Percentiles rank a stretch among this genome's conserved stretches.
phyloP scores from a whole-genome alignment of 23 tunicate species.

The Ciona savignyi region DNA sequence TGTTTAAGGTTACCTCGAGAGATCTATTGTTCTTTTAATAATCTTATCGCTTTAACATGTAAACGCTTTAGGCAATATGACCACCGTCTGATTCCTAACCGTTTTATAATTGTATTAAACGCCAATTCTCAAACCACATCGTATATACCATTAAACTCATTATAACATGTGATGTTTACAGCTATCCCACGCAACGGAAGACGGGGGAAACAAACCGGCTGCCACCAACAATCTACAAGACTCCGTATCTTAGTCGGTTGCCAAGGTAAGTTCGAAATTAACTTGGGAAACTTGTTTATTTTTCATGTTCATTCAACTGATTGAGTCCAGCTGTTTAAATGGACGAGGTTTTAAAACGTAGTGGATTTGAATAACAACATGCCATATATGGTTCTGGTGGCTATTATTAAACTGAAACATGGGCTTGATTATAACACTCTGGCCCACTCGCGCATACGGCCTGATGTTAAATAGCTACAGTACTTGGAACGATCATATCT shows the following conservation, averaged over 20 bases:
- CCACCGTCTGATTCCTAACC: background rate
- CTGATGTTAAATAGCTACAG: background rate
- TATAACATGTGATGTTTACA: slow-evolving; percentile 6
- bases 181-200: slow-evolving; percentile 19
- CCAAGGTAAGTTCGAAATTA: slow-evolving; percentile 14
- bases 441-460: background rate
- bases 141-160: background rate
- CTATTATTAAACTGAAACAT: background rate
- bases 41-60: too few relatives aligned
- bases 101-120: background rate
- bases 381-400: background rate
- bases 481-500: background rate
- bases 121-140: background rate
- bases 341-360: too few relatives aligned
- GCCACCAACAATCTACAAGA: slow-evolving; percentile 22
- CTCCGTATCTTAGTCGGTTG: slow-evolving; percentile 40
- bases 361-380: background rate
- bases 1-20: too few relatives aligned
- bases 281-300: too few relatives aligned
- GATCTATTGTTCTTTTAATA: too few relatives aligned
- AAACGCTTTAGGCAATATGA: slow-evolving; percentile 8
- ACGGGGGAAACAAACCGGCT: slow-evolving; percentile 10
- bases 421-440: background rate
- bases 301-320: too few relatives aligned
- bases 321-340: too few relatives aligned